Evolutionary conservation across 2,888 invertebrate genomes (phyloP), one percentile per base, ranked within the genome.

Genomic region (Axea sp.): DNA sequence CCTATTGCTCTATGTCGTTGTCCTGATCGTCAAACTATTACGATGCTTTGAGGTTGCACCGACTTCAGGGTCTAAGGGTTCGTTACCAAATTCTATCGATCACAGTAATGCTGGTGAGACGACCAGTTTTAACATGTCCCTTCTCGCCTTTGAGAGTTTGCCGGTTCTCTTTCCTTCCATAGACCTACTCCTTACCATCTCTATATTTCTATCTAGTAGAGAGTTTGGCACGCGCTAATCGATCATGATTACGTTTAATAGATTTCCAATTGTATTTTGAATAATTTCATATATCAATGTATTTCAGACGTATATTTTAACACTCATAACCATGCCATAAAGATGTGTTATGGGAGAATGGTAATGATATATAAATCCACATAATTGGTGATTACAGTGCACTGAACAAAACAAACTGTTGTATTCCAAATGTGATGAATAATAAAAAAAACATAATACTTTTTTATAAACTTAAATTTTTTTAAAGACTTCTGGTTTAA

Each of bases 211-310:
- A 24, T 12, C 37, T 11, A 26, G 55, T 55, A 65, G 41, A n/a
- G n/a, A n/a, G n/a, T 41, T 53, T 69, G 69, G 47, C 68, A 60
- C 60, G 69, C 69, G 53, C 55, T 60, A 69, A 62, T 60, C 60
- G 26, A 55, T 47, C 60, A 69, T 69, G 59, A 45, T 35, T 60
- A 62, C 60, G 53, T 45, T 53, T 55, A 53, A 39, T 47, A 60
- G 53, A 55, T 62, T 62, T 45, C 9, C 45, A 31, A 69, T 55
- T 39, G 15, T 19, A 59, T 62, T 39, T 43, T 5, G 33, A 11
- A 11, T 28, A n/a, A n/a, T 47, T 37, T 31, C 33, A 39, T 22
- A 59, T 45, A 53, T 35, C n/a, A 53, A 45, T 69, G 19, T 60
- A 60, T 51, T 68, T 60, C 47, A 47, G 47, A 47, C 39, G 37